These are phyloP conservation scores for Cyanoderma ruficeps DNA, from an alignment of 2,113 vertebrate genomes.

Conservation along the genomic window DNA sequence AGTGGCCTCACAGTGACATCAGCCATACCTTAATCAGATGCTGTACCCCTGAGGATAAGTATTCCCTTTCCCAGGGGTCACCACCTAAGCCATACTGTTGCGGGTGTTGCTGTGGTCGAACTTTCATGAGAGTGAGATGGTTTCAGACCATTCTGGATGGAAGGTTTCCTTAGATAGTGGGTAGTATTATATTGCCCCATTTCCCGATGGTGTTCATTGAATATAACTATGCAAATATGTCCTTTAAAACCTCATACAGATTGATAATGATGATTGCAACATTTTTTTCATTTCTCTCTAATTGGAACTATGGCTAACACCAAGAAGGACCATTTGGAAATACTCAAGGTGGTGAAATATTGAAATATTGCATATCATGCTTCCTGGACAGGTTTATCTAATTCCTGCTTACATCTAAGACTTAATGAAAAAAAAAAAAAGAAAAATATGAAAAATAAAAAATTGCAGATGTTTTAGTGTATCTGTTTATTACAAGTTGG, in stretches of 20 bases:
- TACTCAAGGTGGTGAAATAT: not conserved
- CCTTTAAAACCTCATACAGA: not conserved
- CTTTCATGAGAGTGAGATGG: not conserved
- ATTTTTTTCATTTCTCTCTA: not conserved
- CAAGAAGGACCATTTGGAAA: not conserved
- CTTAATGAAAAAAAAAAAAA: not conserved
- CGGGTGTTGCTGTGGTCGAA: not conserved
- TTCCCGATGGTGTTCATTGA: not conserved
- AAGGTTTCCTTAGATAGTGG: not conserved
- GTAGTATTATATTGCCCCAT: not conserved
- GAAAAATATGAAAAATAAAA: not conserved
- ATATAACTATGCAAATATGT: not conserved
- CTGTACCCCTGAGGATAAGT: not conserved
- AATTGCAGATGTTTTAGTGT: not conserved
- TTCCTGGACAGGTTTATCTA: not conserved
- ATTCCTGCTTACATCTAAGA: not conserved
- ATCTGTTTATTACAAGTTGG: not conserved
- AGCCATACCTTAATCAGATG: accelerated
- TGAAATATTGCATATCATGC: not conserved
- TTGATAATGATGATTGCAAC: not conserved
- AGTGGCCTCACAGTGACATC: not conserved
- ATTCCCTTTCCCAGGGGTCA: not conserved
- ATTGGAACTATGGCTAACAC: not conserved
- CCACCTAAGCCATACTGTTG: not conserved
- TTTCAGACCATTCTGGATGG: not conserved